Evolutionary conservation across 1,140 invertebrate genomes (phyloP), one percentile per base, ranked within the genome.

Genomic region (Triops cancriformis): DNA sequence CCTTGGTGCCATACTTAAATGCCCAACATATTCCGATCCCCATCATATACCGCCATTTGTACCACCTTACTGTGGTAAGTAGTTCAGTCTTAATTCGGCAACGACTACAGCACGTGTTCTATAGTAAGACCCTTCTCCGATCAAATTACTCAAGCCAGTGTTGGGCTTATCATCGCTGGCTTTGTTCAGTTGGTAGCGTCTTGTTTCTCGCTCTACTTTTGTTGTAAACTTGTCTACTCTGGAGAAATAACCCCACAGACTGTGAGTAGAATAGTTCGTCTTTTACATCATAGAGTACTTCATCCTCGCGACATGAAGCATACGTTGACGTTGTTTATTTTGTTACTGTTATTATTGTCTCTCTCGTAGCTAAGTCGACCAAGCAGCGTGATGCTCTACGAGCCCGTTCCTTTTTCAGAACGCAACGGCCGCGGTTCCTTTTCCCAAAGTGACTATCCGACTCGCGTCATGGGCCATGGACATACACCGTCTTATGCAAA

Each of bases 1-100:
- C 43, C 74, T 78, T 37, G 77, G 77, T 26, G 73, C 77, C 41
- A 45, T 78, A 37, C 45, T 23, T 73, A 78, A 78, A 28, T 78
- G 77, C 27, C 77, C 26, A 23, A 78, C 42, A 42, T 64, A 64
- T 64, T 64, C 51, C 5, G 73, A 78, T 26, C 31, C 42, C 14
- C 41, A 43, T n/a, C 64, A 31, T 26, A 41, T 73, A n/a, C 43
- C 72, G 6, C 75, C 75, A 45, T 78, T 26, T 51, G 64, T 41
- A 1, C 77, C 77, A 14, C 28, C 31, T 45, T 78, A 78, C 18
- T 78, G 77, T 14, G n/a, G 77, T 78, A 73, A 72, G 64, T 37
- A 42, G n/a, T 74, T 37, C 28, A 41, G 45, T 31, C 26, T 75
- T 42, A 5, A 12, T 26, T 2, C 2, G 28, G 5, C 10, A 77